Evolutionary conservation across 2,113 vertebrate species (phyloP).

Genomic region (Poecilia latipinna): DNA sequence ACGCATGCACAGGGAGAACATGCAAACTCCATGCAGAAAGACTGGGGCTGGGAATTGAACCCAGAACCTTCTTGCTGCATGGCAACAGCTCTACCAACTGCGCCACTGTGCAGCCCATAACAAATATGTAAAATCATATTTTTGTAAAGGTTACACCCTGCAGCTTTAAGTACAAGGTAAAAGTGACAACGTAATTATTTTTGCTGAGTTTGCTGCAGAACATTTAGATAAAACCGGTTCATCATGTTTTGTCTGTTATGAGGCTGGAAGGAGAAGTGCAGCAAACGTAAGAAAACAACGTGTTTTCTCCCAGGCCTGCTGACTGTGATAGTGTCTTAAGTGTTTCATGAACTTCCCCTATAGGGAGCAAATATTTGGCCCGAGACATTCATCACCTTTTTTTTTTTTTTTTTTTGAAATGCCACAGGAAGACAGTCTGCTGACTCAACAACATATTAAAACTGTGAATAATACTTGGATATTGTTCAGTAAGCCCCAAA

Average conservation of each 20-base stretch:
- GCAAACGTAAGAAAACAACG: slow-evolving; percentile 32
- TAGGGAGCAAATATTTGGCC: slow-evolving; percentile 46
- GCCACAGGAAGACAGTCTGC: slow-evolving; percentile 63
- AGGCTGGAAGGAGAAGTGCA: slow-evolving; percentile 3
- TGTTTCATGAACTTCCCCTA: slow-evolving; percentile 49
- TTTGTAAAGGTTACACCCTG: no score
- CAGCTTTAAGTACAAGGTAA: no score
- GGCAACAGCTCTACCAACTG: no score
- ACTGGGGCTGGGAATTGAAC: no score
- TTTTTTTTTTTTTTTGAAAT: slow-evolving; percentile 21
- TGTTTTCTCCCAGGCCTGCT: slow-evolving; percentile 51
- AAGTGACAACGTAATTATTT: no score
- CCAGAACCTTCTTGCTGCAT: no score
- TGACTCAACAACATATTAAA: slow-evolving; percentile 50
- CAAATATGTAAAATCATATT: no score
- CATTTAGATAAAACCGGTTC: background rate
- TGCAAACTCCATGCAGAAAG: no score
- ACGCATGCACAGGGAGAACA: no score
- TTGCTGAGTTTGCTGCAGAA: background rate
- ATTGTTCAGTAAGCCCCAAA: slow-evolving; percentile 19
- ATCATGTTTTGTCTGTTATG: slow-evolving; percentile 1
- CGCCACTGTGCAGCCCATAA: no score
- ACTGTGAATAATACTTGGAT: slow-evolving; percentile 25
- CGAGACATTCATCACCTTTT: slow-evolving; percentile 60
- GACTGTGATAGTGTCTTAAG: slow-evolving; percentile 56